These are phyloP conservation scores for Lithosia quadra DNA, from an alignment of 2,888 invertebrate genomes.

Conservation along the genomic window DNA sequence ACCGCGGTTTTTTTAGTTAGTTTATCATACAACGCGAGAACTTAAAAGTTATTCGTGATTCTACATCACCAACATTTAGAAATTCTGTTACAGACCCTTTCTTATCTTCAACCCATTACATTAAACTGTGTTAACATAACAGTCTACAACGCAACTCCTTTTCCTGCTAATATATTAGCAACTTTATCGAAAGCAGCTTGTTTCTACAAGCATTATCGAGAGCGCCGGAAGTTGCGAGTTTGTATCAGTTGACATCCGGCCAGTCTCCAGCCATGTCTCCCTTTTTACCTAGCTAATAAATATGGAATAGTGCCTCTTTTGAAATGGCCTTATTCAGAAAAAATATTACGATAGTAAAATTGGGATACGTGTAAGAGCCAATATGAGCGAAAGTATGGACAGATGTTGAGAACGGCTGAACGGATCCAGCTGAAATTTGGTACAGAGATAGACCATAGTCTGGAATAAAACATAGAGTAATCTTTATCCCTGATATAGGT, in stretches of 20 bases:
- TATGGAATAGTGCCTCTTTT: not conserved
- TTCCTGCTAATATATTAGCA: slow-evolving; percentile 10
- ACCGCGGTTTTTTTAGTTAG: too few species aligned
- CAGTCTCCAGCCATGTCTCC: not conserved
- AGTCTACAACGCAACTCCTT: slow-evolving; percentile 4
- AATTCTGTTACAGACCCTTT: not conserved
- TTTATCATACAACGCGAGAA: too few species aligned
- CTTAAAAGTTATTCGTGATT: too few species aligned
- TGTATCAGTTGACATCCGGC: slow-evolving; percentile 15
- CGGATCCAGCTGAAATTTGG: not conserved
- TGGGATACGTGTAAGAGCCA: too few species aligned
- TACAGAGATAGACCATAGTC: too few species aligned
- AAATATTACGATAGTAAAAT: not conserved
- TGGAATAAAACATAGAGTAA: not conserved
- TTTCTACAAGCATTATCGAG: not conserved
- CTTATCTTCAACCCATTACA: too few species aligned
- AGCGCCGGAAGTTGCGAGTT: slow-evolving; percentile 14
- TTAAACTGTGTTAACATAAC: not conserved
- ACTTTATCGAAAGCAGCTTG: not conserved
- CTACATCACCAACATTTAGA: not conserved
- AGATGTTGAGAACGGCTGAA: not conserved
- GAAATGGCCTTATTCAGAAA: not conserved
- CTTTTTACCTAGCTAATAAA: slow-evolving; percentile 14
- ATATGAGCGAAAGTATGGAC: too few species aligned
- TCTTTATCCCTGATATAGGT: not conserved